These are phyloP conservation scores for Drosophila ficusphila DNA, from an alignment of 1,140 invertebrate species.

Conservation along the genomic window DNA sequence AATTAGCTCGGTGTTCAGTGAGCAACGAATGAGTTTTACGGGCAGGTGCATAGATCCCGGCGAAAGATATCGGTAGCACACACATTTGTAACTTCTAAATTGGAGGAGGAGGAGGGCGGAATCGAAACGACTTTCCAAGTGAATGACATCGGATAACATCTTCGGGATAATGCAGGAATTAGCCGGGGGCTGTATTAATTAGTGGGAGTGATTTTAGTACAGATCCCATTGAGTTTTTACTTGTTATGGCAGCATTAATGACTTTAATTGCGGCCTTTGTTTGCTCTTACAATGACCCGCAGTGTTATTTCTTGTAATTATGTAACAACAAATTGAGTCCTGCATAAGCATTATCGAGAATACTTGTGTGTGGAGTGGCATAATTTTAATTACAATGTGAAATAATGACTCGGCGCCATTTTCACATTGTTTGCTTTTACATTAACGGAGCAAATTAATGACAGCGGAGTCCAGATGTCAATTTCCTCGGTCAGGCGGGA, in stretches of 20 bases:
- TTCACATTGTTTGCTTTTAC: constrained; percentile 40
- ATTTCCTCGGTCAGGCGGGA: constrained; percentile 30
- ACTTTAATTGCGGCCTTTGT: constrained; percentile 20
- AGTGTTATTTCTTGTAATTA: constrained; percentile 60
- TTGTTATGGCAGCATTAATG: constrained; percentile 13
- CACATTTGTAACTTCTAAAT: constrained; percentile 11
- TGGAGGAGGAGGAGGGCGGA: not conserved
- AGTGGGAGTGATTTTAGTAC: constrained; percentile 21
- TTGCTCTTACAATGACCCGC: constrained; percentile 29
- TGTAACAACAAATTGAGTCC: constrained; percentile 57
- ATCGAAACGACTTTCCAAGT: constrained; percentile 3
- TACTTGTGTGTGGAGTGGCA: constrained; percentile 19
- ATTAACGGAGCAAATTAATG: constrained; percentile 53
- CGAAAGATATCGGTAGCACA: constrained; percentile 8
- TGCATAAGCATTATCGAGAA: constrained; percentile 41
- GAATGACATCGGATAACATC: constrained; percentile 13
- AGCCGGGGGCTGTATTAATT: constrained; percentile 16
- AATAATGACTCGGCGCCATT: constrained; percentile 47
- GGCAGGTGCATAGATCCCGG: constrained; percentile 28
- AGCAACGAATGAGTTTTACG: constrained; percentile 32
- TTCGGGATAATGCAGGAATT: not conserved
- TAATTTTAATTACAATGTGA: constrained; percentile 58
- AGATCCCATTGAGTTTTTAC: constrained; percentile 22
- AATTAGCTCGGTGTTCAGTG: constrained; percentile 51
- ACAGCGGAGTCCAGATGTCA: constrained; percentile 49